These are phyloP conservation scores for Aeoliscus strigatus DNA, from an alignment of 2,797 vertebrate genomes.

Conservation along the genomic window DNA sequence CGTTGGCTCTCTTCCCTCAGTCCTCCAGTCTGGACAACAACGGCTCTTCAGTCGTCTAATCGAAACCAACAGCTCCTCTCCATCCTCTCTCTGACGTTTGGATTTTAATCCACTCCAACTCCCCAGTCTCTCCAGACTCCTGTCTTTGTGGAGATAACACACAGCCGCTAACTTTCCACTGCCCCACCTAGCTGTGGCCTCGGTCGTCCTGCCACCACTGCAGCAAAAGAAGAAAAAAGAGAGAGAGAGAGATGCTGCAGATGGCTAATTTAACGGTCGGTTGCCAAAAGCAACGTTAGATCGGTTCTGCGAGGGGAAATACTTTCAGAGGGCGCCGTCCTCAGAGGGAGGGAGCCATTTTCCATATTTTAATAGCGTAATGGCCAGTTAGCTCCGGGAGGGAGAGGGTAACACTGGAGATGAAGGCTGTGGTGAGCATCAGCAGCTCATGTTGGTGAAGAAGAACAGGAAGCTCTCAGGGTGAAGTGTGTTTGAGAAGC, in stretches of 20 bases:
- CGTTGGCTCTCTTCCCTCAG: slow-evolving; percentile 1
- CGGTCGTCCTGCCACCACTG: slow-evolving; percentile 16
- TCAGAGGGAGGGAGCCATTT: slow-evolving; percentile 16
- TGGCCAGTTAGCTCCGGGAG: slow-evolving; percentile 44
- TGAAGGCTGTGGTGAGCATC: slow-evolving; percentile 6
- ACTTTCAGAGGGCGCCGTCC: slow-evolving; percentile 18
- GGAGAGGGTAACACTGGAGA: slow-evolving; percentile 27
- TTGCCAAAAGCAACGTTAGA: slow-evolving; percentile 47
- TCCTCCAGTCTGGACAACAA: slow-evolving; percentile 27
- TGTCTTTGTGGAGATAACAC: slow-evolving; percentile 45
- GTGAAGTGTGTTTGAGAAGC: background rate
- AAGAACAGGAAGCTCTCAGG: slow-evolving; percentile 10
- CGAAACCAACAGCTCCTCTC: slow-evolving; percentile 50
- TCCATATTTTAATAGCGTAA: slow-evolving; percentile 52
- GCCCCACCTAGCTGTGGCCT: slow-evolving; percentile 25
- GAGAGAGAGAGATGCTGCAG: slow-evolving; percentile 41
- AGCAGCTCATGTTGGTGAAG: slow-evolving; percentile 6
- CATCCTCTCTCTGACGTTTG: slow-evolving; percentile 20
- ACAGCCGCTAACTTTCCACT: slow-evolving; percentile 20
- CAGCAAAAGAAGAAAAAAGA: slow-evolving; percentile 10
- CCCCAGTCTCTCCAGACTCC: slow-evolving; percentile 28
- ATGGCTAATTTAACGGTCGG: slow-evolving; percentile 58
- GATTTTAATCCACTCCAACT: too few relatives aligned
- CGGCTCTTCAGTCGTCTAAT: slow-evolving; percentile 39
- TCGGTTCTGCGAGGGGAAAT: slow-evolving; percentile 29